Conservation (phyloP, 2,888 invertebrate genomes). For the Portevinia maculata region DNA sequence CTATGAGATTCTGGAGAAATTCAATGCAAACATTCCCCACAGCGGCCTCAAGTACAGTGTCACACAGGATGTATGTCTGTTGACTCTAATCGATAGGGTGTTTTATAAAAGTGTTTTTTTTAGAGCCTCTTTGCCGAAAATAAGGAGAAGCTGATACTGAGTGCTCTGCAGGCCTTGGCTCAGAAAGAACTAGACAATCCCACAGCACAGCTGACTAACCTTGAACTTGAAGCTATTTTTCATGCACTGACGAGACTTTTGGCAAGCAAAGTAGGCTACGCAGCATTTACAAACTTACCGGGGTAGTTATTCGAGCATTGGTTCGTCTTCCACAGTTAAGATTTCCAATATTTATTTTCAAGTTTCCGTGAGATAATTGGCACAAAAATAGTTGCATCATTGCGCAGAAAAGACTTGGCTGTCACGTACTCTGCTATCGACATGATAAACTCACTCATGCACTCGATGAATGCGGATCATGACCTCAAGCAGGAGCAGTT, state of each 20-base stretch:
- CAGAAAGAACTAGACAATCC: conserved; percentile 87
- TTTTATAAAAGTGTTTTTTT: conserved; percentile 77
- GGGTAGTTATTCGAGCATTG: too few relatives aligned
- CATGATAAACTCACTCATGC: conserved; percentile 98
- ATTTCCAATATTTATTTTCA: conserved; percentile 69
- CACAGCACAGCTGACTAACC: conserved; percentile 84
- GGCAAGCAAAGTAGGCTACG: conserved; percentile 99
- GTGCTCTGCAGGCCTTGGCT: conserved; percentile 93
- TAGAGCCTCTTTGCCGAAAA: conserved; percentile 98
- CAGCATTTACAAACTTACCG: conserved; percentile 94
- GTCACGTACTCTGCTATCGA: conserved; percentile 98
- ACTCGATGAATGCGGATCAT: conserved; percentile 98
- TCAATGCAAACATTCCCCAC: conserved; percentile 99
- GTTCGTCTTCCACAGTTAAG: too few relatives aligned
- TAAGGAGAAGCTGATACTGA: conserved; percentile 97
- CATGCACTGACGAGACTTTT: conserved; percentile 96
- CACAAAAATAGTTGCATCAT: conserved; percentile 93
- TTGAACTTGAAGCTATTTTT: conserved; percentile 96
- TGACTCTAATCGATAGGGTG: background rate
- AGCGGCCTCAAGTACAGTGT: conserved; percentile 98
- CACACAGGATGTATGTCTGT: conserved; percentile 93
- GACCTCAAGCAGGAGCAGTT: conserved; percentile 98
- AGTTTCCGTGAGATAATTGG: conserved; percentile 98
- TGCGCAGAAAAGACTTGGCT: conserved; percentile 93
- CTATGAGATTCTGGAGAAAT: conserved; percentile 93